phyloP scores from a whole-genome alignment of 2,888 invertebrate species.

The Caprella mutica region DNA sequence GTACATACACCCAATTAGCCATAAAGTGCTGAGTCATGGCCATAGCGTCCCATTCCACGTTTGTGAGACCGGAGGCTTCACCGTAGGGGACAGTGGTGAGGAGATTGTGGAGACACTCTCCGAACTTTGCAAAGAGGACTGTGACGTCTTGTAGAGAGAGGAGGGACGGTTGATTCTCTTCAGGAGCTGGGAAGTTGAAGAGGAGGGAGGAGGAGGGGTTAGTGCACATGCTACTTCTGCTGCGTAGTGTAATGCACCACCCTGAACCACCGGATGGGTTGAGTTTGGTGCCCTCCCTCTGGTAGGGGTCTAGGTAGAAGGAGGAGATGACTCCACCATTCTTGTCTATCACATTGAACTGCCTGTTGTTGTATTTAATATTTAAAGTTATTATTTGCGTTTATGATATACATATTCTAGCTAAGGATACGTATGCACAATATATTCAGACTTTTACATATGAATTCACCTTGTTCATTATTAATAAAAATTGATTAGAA shows the following conservation, averaged over 20 bases:
- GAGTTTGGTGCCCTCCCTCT: slow-evolving; percentile 51
- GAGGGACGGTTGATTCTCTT: slow-evolving; percentile 55
- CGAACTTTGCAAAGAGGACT: slow-evolving; percentile 71
- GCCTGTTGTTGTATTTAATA: too few relatives aligned
- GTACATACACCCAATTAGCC: slow-evolving; percentile 64
- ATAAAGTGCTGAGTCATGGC: slow-evolving; percentile 72
- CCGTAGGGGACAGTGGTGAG: slow-evolving; percentile 68
- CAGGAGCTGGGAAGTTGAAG: slow-evolving; percentile 64
- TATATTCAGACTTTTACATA: too few relatives aligned
- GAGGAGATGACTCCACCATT: slow-evolving; percentile 55
- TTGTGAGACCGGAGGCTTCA: slow-evolving; percentile 71
- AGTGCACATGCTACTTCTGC: slow-evolving; percentile 53
- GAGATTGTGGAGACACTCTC: slow-evolving; percentile 72
- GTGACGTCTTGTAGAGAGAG: slow-evolving; percentile 64
- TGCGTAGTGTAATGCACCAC: slow-evolving; percentile 67
- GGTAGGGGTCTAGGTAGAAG: slow-evolving; percentile 74
- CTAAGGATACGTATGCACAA: too few relatives aligned
- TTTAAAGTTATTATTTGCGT: too few relatives aligned
- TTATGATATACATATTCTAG: too few relatives aligned
- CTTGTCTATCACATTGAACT: slow-evolving; percentile 65
- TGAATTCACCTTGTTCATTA: too few relatives aligned
- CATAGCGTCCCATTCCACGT: slow-evolving; percentile 88
- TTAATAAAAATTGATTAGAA: too few relatives aligned
- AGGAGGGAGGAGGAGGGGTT: slow-evolving; percentile 69
- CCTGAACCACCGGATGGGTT: slow-evolving; percentile 50